Conservation (phyloP, 2,888 invertebrate species). For the Nasonia oneida region DNA sequence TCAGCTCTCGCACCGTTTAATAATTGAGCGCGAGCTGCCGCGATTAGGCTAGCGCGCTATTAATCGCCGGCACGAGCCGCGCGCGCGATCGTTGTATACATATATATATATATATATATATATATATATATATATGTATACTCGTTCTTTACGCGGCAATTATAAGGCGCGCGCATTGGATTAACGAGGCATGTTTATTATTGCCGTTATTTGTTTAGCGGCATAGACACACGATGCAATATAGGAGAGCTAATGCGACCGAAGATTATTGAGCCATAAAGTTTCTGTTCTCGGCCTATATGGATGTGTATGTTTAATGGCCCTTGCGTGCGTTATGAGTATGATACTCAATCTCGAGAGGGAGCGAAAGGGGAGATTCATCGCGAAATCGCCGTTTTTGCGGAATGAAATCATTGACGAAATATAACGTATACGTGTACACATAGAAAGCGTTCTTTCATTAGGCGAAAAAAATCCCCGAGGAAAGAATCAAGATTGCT, state of each 20-base stretch:
- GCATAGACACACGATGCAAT: neutral
- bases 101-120: no score
- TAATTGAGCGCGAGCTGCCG: neutral
- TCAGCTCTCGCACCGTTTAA: neutral
- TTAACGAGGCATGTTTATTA: constrained; percentile 11
- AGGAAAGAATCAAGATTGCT: constrained; percentile 60
- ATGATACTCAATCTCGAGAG: neutral
- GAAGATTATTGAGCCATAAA: constrained; percentile 9
- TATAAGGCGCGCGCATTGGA: constrained; percentile 15
- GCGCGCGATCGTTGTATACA: no score
- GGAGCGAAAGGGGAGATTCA: neutral
- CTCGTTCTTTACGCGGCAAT: neutral
- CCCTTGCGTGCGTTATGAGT: constrained; percentile 12
- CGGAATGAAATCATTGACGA: constrained; percentile 26
- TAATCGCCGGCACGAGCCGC: neutral
- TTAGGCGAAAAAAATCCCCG: constrained; percentile 6
- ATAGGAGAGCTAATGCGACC: neutral
- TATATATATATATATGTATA: neutral
- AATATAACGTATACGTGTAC: constrained; percentile 4
- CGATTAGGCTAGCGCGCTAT: neutral
- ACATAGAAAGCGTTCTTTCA: constrained; percentile 20
- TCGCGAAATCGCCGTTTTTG: neutral
- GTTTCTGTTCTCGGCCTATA: neutral
- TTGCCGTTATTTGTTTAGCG: constrained; percentile 1
- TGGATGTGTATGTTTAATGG: neutral